phyloP scores from a whole-genome alignment of 2,888 invertebrate genomes.

The Elysia crispata region DNA sequence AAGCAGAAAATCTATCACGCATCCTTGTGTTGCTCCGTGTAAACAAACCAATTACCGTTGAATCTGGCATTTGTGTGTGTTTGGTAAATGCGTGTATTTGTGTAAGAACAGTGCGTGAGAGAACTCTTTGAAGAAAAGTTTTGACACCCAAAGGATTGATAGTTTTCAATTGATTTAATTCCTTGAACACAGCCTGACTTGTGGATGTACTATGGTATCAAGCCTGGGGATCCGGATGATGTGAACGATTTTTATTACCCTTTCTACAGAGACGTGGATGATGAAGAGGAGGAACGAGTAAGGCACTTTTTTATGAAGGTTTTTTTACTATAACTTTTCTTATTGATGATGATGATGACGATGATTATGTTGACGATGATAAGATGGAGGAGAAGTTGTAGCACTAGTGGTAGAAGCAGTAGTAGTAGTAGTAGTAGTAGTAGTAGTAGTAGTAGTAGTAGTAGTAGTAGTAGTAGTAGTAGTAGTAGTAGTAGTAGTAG shows the following conservation, averaged over 20 bases:
- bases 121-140: not conserved
- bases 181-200: constrained; percentile 27
- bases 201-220: constrained; percentile 47
- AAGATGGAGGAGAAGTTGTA: not conserved
- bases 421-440: not conserved
- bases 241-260: constrained; percentile 36
- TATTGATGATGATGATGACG: not conserved
- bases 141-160: not conserved
- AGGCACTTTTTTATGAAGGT: constrained; percentile 17
- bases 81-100: too few relatives aligned
- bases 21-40: too few relatives aligned
- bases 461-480: not conserved
- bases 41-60: too few relatives aligned
- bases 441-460: not conserved
- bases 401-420: not conserved
- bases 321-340: not conserved
- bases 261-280: constrained; percentile 39
- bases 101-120: too few relatives aligned
- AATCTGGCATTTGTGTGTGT: too few relatives aligned
- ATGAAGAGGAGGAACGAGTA: constrained; percentile 21
- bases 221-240: constrained; percentile 32
- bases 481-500: not conserved
- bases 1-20: too few relatives aligned
- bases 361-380: not conserved
- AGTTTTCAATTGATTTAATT: not conserved